Conservation (phyloP, 2,888 invertebrate genomes). For the Amphiduros pacificus region DNA sequence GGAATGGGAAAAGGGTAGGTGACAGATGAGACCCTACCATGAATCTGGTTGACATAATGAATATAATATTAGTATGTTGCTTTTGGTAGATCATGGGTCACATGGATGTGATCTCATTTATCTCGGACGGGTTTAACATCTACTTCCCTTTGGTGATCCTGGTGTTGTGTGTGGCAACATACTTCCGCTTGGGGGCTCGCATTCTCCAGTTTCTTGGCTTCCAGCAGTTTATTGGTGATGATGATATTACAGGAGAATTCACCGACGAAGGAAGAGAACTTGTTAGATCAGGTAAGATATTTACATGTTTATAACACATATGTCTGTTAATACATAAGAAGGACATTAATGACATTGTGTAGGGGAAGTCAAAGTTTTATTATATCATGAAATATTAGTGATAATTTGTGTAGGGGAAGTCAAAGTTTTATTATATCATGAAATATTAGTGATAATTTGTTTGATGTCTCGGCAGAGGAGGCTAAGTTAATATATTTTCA, state of each 20-base stretch:
- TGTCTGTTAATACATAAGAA: background rate
- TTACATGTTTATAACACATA: background rate
- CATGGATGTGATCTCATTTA: constrained; percentile 96
- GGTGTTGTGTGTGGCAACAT: constrained; percentile 88
- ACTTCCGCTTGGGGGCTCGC: constrained; percentile 89
- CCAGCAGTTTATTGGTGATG: constrained; percentile 95
- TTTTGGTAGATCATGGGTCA: constrained; percentile 86
- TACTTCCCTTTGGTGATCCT: constrained; percentile 98
- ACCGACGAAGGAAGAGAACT: constrained; percentile 92
- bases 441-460: no score
- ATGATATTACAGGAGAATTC: constrained; percentile 88
- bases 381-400: no score
- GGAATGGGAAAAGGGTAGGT: no score
- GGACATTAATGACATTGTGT: no score
- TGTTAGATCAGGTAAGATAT: constrained; percentile 77
- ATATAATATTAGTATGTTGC: background rate
- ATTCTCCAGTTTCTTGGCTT: constrained; percentile 79
- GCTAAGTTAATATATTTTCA: no score
- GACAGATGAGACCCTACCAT: no score
- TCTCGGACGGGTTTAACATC: constrained; percentile 97
- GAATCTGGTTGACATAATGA: background rate
- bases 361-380: no score
- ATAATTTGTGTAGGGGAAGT: no score
- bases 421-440: no score
- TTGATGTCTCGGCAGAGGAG: no score